phyloP scores from a whole-genome alignment of 1,140 invertebrate species.

The Popillia japonica region DNA sequence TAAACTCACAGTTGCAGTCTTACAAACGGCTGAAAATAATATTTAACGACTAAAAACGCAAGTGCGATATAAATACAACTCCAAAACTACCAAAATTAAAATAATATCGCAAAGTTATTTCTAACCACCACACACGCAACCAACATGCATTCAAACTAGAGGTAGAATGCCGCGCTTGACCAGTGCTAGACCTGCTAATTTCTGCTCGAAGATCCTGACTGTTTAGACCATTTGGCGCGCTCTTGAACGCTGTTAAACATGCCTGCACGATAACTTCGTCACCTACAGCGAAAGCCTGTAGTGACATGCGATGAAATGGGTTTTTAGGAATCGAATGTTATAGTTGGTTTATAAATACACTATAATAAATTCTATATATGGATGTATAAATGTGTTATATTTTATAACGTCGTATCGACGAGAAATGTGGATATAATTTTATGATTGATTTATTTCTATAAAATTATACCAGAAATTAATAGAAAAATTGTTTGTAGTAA shows the following conservation, averaged over 20 bases:
- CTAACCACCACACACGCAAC: conserved; percentile 51
- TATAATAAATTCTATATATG: conserved; percentile 48
- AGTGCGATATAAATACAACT: background rate
- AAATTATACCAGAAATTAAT: background rate
- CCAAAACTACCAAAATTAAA: conserved; percentile 43
- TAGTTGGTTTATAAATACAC: conserved; percentile 48
- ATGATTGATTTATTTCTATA: background rate
- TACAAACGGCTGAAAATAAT: too few relatives aligned
- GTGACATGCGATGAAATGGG: conserved; percentile 59
- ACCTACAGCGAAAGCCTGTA: conserved; percentile 57
- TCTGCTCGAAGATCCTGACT: background rate
- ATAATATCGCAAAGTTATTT: conserved; percentile 55
- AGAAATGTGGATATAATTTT: background rate
- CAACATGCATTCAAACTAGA: conserved; percentile 52
- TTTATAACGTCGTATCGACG: background rate
- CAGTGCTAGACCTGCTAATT: conserved; percentile 42
- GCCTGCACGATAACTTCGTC: conserved; percentile 49
- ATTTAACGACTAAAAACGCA: background rate
- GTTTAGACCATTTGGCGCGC: conserved; percentile 16
- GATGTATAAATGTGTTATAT: conserved; percentile 43
- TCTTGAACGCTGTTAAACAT: conserved; percentile 10
- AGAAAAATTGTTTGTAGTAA: background rate
- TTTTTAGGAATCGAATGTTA: conserved; percentile 53
- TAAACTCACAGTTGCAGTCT: too few relatives aligned
- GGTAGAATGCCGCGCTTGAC: conserved; percentile 50